Evolutionary conservation across 2,888 invertebrate genomes (phyloP).

Genomic region (Antheraea yamamai): DNA sequence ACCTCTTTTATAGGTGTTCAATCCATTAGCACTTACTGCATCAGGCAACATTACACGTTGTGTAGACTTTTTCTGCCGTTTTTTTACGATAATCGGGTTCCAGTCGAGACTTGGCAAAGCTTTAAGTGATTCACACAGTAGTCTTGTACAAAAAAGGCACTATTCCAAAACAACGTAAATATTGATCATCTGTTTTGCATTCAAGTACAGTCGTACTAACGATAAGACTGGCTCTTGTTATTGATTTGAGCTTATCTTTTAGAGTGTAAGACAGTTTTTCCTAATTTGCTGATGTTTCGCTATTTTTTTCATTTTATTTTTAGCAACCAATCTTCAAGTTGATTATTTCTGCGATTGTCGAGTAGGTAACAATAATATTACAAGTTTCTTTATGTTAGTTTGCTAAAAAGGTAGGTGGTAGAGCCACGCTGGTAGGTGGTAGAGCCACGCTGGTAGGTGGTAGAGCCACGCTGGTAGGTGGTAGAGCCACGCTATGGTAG

Average conservation of each 20-base stretch:
- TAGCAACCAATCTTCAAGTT: no score
- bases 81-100: not conserved
- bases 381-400: no score
- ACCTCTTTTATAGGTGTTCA: slow-evolving; percentile 10
- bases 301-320: not conserved
- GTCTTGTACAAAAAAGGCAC: not conserved
- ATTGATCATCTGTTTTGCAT: not conserved
- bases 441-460: no score
- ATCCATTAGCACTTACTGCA: slow-evolving; percentile 11
- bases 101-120: not conserved
- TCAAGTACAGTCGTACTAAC: not conserved
- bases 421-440: no score
- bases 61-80: not conserved
- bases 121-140: not conserved
- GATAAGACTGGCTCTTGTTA: not conserved
- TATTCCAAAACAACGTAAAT: not conserved
- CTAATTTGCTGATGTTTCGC: not conserved
- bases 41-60: not conserved
- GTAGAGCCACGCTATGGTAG: no score
- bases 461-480: no score
- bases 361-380: no score
- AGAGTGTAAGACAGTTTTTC: not conserved
- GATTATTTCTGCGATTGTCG: no score
- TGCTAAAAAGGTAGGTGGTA: no score
- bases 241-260: slow-evolving; percentile 1